These are phyloP conservation scores for Neolamprologus kungweensis DNA, from an alignment of 2,113 vertebrate species.

Conservation along the genomic window DNA sequence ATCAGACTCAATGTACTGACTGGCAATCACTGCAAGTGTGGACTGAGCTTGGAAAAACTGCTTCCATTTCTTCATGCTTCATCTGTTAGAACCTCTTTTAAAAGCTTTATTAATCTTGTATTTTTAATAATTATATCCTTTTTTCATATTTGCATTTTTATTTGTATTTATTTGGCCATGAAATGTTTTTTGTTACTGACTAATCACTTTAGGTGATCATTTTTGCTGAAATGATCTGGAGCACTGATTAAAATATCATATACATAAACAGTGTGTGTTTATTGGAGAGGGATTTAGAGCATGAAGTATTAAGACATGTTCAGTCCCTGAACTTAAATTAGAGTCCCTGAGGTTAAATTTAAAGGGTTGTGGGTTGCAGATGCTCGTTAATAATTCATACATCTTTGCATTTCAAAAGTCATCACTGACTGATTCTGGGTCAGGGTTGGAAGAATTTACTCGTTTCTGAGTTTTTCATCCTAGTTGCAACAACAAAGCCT, in stretches of 20 bases:
- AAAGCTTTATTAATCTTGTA: neutral
- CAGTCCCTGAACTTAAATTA: neutral
- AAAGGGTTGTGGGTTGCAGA: neutral
- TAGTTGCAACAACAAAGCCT: neutral
- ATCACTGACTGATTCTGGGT: neutral
- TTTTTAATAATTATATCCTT: neutral
- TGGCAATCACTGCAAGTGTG: neutral
- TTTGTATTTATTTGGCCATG: accelerated
- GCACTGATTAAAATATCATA: neutral
- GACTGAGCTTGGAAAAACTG: neutral
- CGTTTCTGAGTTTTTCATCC: neutral
- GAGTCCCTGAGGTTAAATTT: neutral
- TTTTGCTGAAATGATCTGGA: neutral
- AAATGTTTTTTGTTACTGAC: neutral
- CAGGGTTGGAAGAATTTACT: neutral
- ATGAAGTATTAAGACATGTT: neutral
- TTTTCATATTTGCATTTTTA: neutral
- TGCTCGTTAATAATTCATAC: neutral
- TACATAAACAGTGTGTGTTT: neutral
- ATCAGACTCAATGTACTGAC: neutral
- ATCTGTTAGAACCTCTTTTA: neutral
- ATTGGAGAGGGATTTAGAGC: neutral
- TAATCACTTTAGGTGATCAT: neutral
- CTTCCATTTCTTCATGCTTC: neutral
- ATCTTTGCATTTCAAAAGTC: neutral